Evolutionary conservation across 2,888 invertebrate genomes (phyloP).

Genomic region (Lasioglossum leucozonium): DNA sequence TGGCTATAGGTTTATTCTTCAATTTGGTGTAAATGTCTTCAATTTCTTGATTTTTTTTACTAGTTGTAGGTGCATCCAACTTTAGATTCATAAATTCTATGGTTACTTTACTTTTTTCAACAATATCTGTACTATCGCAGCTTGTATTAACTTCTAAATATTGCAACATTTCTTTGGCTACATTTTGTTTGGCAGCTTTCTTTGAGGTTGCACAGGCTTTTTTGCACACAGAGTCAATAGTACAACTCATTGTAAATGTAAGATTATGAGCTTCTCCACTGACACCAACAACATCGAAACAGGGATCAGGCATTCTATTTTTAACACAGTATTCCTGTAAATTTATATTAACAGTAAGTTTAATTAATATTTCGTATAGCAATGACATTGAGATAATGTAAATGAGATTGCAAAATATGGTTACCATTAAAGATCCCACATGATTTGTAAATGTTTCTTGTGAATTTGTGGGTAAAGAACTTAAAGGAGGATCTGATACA

Average conservation of each 20-base stretch:
- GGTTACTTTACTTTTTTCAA: neutral
- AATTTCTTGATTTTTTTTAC: neutral
- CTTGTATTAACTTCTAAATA: neutral
- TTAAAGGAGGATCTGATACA: neutral
- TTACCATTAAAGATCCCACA: slow-evolving; percentile 50
- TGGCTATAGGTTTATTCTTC: neutral
- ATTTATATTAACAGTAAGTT: neutral
- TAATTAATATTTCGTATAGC: neutral
- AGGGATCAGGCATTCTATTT: neutral
- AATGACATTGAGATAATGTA: neutral
- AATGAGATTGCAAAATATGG: neutral
- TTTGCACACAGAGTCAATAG: neutral
- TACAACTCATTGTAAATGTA: slow-evolving; percentile 25
- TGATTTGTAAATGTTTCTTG: slow-evolving; percentile 29
- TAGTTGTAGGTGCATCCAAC: neutral
- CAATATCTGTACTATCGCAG: neutral
- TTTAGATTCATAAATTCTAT: neutral
- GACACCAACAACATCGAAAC: neutral
- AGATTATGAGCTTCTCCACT: slow-evolving; percentile 10
- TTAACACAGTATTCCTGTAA: slow-evolving; percentile 42
- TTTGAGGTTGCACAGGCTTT: slow-evolving; percentile 29
- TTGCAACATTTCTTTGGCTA: slow-evolving; percentile 35
- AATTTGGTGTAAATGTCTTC: neutral
- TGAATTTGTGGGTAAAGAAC: neutral
- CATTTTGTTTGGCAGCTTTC: slow-evolving; percentile 48